These are phyloP conservation scores for Auanema freiburgensis DNA, from an alignment of 2,888 invertebrate genomes.

Conservation along the genomic window DNA sequence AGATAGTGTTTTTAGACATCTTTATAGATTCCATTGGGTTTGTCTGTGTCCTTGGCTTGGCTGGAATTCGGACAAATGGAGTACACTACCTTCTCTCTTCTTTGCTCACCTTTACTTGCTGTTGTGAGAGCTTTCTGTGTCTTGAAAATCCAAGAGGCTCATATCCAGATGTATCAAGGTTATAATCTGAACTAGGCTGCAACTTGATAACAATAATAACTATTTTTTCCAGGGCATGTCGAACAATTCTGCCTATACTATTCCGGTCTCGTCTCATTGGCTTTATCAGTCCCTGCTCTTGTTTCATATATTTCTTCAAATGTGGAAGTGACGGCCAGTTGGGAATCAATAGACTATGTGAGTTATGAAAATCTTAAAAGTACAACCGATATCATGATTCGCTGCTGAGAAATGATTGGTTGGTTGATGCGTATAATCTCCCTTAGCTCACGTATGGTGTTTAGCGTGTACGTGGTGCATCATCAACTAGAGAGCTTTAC, in stretches of 20 bases:
- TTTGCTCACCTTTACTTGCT: constrained; percentile 49
- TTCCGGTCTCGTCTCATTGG: constrained; percentile 23
- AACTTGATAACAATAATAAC: background rate
- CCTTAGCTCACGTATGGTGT: background rate
- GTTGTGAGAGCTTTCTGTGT: constrained; percentile 44
- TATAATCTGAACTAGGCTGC: background rate
- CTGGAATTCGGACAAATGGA: constrained; percentile 61
- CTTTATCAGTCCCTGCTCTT: constrained; percentile 48
- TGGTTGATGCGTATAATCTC: background rate
- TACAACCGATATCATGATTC: background rate
- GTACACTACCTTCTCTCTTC: constrained; percentile 45
- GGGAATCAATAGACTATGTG: constrained; percentile 63
- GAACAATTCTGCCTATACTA: constrained; percentile 34
- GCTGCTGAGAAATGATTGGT: background rate
- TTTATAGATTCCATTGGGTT: constrained; percentile 49
- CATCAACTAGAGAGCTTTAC: too few relatives aligned
- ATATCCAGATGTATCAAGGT: constrained; percentile 11
- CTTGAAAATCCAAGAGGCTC: constrained; percentile 32
- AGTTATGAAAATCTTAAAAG: constrained; percentile 17
- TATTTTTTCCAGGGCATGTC: constrained; percentile 25
- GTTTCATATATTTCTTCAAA: constrained; percentile 42
- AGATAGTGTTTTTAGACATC: background rate
- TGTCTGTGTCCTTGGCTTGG: constrained; percentile 58
- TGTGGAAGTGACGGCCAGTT: constrained; percentile 58
- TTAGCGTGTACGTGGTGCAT: too few relatives aligned